Percentiles rank a stretch among this genome's conserved stretches.
Conservation (phyloP, 2,797 vertebrate species). For the Pseudomugil gertrudae region DNA sequence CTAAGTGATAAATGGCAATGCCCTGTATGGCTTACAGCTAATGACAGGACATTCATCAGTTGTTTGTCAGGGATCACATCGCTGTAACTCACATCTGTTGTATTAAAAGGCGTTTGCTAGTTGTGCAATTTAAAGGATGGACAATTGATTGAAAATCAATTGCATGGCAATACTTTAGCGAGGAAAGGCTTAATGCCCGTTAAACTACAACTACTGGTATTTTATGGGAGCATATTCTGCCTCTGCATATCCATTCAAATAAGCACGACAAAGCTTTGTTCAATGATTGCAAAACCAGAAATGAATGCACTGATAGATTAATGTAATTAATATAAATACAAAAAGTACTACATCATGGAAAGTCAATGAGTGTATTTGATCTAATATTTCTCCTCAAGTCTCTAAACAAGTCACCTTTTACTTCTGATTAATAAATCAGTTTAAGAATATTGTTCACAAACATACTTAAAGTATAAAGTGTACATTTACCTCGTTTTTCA, state of each 20-base stretch:
- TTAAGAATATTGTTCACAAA: not conserved
- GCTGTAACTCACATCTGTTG: conserved; percentile 16
- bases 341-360: not conserved
- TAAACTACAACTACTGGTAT: not conserved
- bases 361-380: not conserved
- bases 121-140: too few species aligned
- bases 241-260: not conserved
- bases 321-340: not conserved
- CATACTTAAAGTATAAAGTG: too few species aligned
- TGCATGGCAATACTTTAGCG: too few species aligned
- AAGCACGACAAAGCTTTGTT: not conserved
- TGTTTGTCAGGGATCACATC: conserved; percentile 39
- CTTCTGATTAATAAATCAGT: not conserved
- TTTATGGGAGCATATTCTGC: not conserved
- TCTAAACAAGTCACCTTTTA: not conserved
- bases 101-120: not conserved
- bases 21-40: conserved; percentile 17
- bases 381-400: not conserved
- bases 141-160: too few species aligned
- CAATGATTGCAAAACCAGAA: not conserved
- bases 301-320: not conserved
- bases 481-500: too few species aligned
- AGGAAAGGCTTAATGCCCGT: not conserved
- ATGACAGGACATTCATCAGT: conserved; percentile 43
- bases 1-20: conserved; percentile 46